Evolutionary conservation across 1,140 invertebrate species (phyloP).

Genomic region (Caenorhabditis briggsae): DNA sequence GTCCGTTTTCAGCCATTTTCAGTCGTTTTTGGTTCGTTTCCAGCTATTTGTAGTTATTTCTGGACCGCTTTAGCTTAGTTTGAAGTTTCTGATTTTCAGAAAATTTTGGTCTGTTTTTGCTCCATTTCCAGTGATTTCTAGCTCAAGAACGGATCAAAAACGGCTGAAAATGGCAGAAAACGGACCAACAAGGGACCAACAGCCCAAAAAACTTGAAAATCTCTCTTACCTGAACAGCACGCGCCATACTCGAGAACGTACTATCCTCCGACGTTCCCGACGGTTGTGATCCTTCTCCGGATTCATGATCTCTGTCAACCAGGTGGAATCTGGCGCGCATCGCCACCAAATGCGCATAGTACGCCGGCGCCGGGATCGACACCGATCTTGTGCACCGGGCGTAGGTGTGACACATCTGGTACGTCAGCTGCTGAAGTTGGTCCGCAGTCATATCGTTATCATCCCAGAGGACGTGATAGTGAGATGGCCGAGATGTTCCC

Average conservation of each 20-base stretch:
- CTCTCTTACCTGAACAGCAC: constrained; percentile 86
- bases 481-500: constrained; percentile 96
- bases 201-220: too few relatives aligned
- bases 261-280: constrained; percentile 96
- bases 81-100: too few relatives aligned
- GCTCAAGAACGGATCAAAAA: too few relatives aligned
- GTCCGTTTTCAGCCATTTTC: too few relatives aligned
- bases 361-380: constrained; percentile 98
- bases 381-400: constrained; percentile 98
- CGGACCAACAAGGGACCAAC: too few relatives aligned
- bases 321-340: constrained; percentile 98
- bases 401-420: constrained; percentile 99
- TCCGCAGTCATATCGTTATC: constrained; percentile 98
- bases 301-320: constrained; percentile 98
- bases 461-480: constrained; percentile 99
- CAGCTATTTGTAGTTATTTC: too few relatives aligned
- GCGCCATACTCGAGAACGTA: constrained; percentile 94
- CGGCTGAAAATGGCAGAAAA: too few relatives aligned
- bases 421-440: constrained; percentile 97
- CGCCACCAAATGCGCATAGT: constrained; percentile 99
- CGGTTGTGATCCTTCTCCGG: constrained; percentile 95
- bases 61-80: too few relatives aligned
- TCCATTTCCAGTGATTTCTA: too few relatives aligned
- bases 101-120: too few relatives aligned
- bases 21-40: too few relatives aligned